Base-by-base conservation (phyloP, 2,113 vertebrate species). In the Raphicerus campestris region DNA sequence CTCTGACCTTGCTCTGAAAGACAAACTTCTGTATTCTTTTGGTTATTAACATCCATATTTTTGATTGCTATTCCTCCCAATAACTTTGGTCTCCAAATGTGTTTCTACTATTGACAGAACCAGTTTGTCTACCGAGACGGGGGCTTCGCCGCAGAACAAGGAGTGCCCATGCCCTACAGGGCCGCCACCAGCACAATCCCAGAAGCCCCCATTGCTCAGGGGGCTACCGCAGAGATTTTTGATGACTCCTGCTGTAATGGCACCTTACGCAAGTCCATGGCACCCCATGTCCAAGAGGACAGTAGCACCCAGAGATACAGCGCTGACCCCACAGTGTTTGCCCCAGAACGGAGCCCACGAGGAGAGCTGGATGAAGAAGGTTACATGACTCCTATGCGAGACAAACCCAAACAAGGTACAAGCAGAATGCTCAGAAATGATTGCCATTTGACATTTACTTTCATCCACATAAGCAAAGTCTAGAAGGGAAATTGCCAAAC, bases 351-450 rank as follows among this genome's bases (percentile, higher is more conserved):
- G 39, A 98, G 95, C 0, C 93, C 98, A 70, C 98, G 99, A 58
- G 99, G 98, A 47, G 99, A 99, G 90, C 98, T 99, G 49, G 99
- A 99, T 39, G 99, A 99, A 98, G 99, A 99, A 0, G 99, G 99
- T 16, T 99, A 99, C 98, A 99, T 99, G 99, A 99, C 99, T 0
- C 99, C 99, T 0, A 99, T 99, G 99, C 98, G 99, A 97, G 99
- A 99, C 98, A 99, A 99, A 94, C 98, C 98, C 92, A 99, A 99
- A 95, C 99, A 99, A 99, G 99, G 99, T 99, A 99, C 61, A 70
- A 5, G 17, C 0, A 45, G 2, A 11, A 35, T 58, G 17, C 63
- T 60, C 6, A 1, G 32, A 49, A 61, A 51, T 78, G 30, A 63
- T 13, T 19, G 14, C 4, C 28, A 1, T 47, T 28, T 1, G 4